Base-by-base conservation (phyloP, 2,888 invertebrate species). In the Parnassius orleans region DNA sequence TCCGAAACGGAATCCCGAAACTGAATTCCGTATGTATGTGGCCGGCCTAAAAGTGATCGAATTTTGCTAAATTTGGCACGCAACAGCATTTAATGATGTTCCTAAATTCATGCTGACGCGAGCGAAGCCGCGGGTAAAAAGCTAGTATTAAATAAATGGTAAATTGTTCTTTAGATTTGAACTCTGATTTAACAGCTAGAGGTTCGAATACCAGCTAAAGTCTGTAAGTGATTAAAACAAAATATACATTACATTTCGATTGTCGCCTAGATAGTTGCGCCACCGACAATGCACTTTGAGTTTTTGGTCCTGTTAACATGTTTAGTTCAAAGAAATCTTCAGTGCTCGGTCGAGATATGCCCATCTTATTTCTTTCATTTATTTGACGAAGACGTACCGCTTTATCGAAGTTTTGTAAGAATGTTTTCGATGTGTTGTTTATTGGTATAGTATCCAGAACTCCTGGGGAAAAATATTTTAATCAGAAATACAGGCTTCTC, bases 371-470 rank as follows among this genome's bases (percentile, higher is more conserved):
- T 57, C 80, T 83, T 44, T 81, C 79, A 43, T 91, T 78, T 58
- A 91, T 61, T 63, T 90, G 90, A 2, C 90, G 82, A n/a, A 91
- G 72, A 10, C 91, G 83, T 52, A 93, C 92, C 44, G 93, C 92
- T 57, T 87, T 87, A 73, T 94, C 93, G 65, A 95, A 94, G 61
- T 91, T 90, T 77, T 93, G 92, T 51, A 95, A 86, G 73, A 95
- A 95, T 0, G 81, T 83, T 73, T 93, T 92, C 0, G 93, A 94
- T 0, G 86, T 83, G 47, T 93, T 93, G 47, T 93, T 92, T 33
- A 95, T 92, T 3, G 80, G 76, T 71, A 93, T 92, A 1, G 91
- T 92, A 76, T 95, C 95, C 48, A 95, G 74, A 12, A 89, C 83
- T 54, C 90, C 95, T 95, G 77, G 10, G 79, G 78, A 33, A 9